Conservation (phyloP, 2,113 vertebrate genomes). For the Podocnemis expansa region DNA sequence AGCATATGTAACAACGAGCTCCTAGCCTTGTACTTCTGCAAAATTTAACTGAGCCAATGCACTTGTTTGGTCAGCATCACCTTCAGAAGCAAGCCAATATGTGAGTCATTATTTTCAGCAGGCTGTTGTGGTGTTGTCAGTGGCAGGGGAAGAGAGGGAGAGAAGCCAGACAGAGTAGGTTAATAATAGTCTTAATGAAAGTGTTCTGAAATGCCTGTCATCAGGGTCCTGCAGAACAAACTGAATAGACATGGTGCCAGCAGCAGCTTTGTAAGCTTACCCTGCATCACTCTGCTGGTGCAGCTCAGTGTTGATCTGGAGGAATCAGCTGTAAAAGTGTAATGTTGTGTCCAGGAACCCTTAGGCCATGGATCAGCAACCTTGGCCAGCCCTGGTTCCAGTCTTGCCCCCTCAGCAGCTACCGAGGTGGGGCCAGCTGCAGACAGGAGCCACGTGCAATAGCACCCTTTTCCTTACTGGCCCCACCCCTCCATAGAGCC, state of each 20-base stretch:
- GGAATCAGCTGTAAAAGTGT: neutral
- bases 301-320: neutral
- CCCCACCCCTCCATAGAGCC: too few species aligned
- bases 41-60: neutral
- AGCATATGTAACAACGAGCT: neutral
- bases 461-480: too few species aligned
- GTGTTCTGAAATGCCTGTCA: neutral
- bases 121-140: neutral
- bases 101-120: neutral
- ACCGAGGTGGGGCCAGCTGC: too few species aligned
- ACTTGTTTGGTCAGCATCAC: neutral
- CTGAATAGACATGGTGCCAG: neutral
- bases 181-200: neutral
- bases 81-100: neutral
- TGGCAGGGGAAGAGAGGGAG: neutral
- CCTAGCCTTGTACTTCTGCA: neutral
- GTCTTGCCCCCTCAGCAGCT: too few species aligned
- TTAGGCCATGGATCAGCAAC: too few species aligned
- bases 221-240: neutral
- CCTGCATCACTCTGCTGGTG: neutral
- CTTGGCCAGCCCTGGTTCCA: too few species aligned
- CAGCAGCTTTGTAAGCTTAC: neutral
- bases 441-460: too few species aligned
- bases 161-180: neutral
- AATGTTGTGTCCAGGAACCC: neutral